Evolutionary conservation across 2,888 invertebrate genomes (phyloP).

Genomic region (Lasioglossum marginatum): DNA sequence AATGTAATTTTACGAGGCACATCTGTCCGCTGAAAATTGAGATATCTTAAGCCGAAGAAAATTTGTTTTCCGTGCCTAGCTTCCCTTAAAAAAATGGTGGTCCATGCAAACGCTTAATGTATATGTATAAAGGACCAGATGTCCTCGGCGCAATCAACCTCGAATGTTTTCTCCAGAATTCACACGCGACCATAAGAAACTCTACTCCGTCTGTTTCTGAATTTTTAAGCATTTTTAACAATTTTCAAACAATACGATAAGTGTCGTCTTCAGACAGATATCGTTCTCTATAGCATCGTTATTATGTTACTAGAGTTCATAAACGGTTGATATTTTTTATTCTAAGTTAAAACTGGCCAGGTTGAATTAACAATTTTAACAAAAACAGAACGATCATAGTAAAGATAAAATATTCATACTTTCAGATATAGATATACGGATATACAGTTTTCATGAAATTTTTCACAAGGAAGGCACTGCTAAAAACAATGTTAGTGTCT

Average conservation of each 20-base stretch:
- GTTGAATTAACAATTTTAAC: too few species aligned
- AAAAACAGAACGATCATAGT: too few species aligned
- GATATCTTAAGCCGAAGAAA: conserved; percentile 66
- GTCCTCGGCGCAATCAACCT: conserved; percentile 73
- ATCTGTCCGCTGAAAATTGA: conserved; percentile 66
- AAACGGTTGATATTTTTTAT: neutral
- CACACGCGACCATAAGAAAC: conserved; percentile 68
- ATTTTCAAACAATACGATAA: neutral
- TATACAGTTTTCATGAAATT: too few species aligned
- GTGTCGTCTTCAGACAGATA: neutral
- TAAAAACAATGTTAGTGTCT: too few species aligned
- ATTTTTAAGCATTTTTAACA: conserved; percentile 31
- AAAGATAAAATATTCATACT: too few species aligned
- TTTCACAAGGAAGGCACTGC: too few species aligned
- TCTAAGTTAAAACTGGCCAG: too few species aligned
- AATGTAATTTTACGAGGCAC: conserved; percentile 32
- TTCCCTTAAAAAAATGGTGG: conserved; percentile 69
- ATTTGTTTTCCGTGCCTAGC: conserved; percentile 61
- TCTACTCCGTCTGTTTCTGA: conserved; percentile 12
- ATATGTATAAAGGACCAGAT: conserved; percentile 73
- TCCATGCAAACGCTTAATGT: conserved; percentile 66
- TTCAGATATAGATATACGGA: too few species aligned
- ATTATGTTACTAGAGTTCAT: neutral
- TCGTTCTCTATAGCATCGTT: neutral
- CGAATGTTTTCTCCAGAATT: conserved; percentile 68